Conservation (phyloP, 2,888 invertebrate genomes). For the Meiosimyza platycephala region DNA sequence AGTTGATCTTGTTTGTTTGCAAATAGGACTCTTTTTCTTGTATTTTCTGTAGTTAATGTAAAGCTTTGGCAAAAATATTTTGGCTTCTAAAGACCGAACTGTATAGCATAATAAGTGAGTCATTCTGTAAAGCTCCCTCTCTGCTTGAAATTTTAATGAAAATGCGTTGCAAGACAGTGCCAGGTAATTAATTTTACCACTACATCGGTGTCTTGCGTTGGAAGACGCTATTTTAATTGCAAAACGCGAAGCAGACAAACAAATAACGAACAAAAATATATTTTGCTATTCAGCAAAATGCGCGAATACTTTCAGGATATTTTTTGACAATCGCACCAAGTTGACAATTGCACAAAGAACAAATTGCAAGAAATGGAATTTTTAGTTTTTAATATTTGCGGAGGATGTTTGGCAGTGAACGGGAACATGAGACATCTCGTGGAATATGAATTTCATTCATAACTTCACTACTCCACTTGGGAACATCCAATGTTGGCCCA, state of each 20-base stretch:
- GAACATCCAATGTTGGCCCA: neutral
- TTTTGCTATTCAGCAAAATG: conserved; percentile 24
- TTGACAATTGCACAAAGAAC: conserved; percentile 23
- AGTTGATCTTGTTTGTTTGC: no score
- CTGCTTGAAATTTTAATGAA: conserved; percentile 5
- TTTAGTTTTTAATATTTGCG: conserved; percentile 16
- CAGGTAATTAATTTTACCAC: conserved; percentile 31
- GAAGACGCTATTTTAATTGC: conserved; percentile 36
- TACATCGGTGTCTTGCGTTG: neutral
- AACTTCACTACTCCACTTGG: no score
- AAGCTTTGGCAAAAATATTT: no score
- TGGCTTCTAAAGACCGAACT: no score
- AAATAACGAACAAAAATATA: conserved; percentile 4
- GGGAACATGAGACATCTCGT: no score
- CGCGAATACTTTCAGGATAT: neutral
- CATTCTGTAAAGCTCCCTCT: no score
- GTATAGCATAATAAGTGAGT: no score
- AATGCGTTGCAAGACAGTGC: neutral
- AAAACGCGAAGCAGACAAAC: conserved; percentile 36
- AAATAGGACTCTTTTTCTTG: no score
- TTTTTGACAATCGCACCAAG: conserved; percentile 24
- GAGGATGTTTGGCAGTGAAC: no score
- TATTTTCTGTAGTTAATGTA: no score
- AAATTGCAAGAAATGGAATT: conserved; percentile 16
- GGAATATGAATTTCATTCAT: no score